Evolutionary conservation across 2,797 vertebrate species (phyloP), one percentile per base, ranked within the genome.

Genomic region (Typhlichthys subterraneus): DNA sequence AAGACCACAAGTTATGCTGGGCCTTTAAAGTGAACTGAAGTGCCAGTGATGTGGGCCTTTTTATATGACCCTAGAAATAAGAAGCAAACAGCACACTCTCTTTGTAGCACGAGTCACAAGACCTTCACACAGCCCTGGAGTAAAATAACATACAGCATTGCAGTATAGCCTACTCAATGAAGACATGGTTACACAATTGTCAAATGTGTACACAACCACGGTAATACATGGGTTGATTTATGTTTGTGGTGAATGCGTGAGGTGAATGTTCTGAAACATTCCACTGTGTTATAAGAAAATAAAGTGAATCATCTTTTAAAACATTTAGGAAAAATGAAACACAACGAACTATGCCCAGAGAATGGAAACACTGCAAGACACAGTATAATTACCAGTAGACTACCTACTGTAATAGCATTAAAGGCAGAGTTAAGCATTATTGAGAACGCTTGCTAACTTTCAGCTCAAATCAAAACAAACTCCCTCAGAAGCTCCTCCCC

Each of bases 41-140:
- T 46, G 67, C 46, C 56, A 23, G 8, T 61, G 59, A 63, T 53
- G 12, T 57, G 31, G 23, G 31, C 12, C 60, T 77, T 77, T 85
- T 92, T 91, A 89, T 89, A 91, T 57, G 75, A 75, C 81, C 58
- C 79, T 83, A 54, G 53, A 72, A 76, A 80, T 66, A 65, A 80
- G 79, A 65, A 64, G 74, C 23, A 81, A 67, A 85, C 75, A 88
- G 70, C 45, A 59, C 23, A 48, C 61, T 76, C 71, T 79, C 54
- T 38, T 72, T 52, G 65, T 54, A 42, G 57, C n/a, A 38, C 7
- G 45, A 82, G 87, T 93, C 92, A 93, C 85, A 69, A 85, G 92
- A 91, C 63, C 70, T 67, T 75, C 65, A 63, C 50, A 61, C 42
- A 71, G 55, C 58, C 87, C 81, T 68, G 5, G 0, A 64, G 85